Conservation (phyloP, 1,140 invertebrate species). For the Drosophila murphyi region DNA sequence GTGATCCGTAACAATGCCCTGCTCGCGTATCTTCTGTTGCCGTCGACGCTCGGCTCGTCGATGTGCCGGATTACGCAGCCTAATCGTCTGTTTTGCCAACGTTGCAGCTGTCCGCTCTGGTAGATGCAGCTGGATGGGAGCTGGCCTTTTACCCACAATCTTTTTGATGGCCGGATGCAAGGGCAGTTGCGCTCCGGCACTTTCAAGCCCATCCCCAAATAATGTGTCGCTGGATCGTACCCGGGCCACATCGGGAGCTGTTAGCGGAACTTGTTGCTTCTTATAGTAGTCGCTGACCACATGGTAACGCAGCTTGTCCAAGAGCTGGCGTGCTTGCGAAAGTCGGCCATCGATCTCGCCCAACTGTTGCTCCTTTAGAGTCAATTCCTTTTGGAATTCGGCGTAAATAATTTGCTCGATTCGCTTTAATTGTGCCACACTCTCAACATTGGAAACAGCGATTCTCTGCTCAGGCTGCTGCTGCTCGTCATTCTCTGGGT, state of each 20-base stretch:
- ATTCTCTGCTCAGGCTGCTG: neutral
- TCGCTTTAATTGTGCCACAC: conserved; percentile 25
- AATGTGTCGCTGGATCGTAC: conserved; percentile 72
- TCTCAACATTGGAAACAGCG: conserved; percentile 1
- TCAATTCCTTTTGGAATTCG: conserved; percentile 87
- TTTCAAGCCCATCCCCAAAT: conserved; percentile 48
- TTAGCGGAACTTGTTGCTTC: conserved; percentile 86
- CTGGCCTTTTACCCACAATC: conserved; percentile 87
- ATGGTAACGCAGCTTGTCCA: conserved; percentile 90
- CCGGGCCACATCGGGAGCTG: conserved; percentile 84
- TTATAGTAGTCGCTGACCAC: conserved; percentile 89
- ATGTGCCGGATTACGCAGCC: conserved; percentile 55
- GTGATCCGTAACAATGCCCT: conserved; percentile 78
- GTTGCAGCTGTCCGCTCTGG: conserved; percentile 85
- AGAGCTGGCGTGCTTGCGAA: conserved; percentile 86
- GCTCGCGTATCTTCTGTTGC: conserved; percentile 60
- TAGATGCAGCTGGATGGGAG: conserved; percentile 76
- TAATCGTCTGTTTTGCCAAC: conserved; percentile 84
- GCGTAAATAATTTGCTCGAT: conserved; percentile 66
- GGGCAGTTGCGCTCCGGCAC: conserved; percentile 85
- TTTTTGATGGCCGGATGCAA: conserved; percentile 90
- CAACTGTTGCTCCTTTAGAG: conserved; percentile 85
- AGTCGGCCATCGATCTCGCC: conserved; percentile 87
- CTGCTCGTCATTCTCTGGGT: conserved; percentile 1
- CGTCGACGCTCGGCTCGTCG: conserved; percentile 53